Evolutionary conservation across 2,797 vertebrate genomes (phyloP).

Genomic region (Catamblyrhynchus diadema): DNA sequence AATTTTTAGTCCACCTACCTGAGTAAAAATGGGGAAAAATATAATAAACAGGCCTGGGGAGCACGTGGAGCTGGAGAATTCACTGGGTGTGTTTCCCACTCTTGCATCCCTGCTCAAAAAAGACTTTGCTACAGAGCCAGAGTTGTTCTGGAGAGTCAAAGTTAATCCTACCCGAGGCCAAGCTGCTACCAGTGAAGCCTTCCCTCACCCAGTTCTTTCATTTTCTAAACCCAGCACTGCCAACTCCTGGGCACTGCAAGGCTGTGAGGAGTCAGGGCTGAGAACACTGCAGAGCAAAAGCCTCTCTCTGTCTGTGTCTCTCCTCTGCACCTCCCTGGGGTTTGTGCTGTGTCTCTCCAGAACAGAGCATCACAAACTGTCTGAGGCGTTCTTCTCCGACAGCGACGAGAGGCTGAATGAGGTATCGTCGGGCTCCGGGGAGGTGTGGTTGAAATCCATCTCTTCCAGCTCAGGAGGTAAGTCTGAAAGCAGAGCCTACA

Average conservation of each 20-base stretch:
- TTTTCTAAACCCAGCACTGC: constrained; percentile 16
- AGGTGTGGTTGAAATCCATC: constrained; percentile 81
- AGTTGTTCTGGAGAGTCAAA: constrained; percentile 36
- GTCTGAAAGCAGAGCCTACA: constrained; percentile 90
- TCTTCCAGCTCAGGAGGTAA: constrained; percentile 93
- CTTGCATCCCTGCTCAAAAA: constrained; percentile 34
- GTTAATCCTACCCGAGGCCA: constrained; percentile 35
- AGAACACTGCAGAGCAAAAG: constrained; percentile 29
- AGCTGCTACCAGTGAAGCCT: constrained; percentile 42
- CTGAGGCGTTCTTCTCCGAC: constrained; percentile 85
- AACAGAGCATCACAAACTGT: constrained; percentile 74
- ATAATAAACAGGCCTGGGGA: constrained; percentile 49
- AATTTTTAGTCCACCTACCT: constrained; percentile 71
- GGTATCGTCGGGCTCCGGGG: constrained; percentile 78
- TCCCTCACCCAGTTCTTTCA: background rate
- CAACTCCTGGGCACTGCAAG: background rate
- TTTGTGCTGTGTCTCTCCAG: background rate
- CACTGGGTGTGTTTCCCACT: background rate
- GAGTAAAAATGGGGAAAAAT: constrained; percentile 71
- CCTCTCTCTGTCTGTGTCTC: background rate
- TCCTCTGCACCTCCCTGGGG: background rate
- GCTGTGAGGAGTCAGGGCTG: background rate
- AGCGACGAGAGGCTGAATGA: constrained; percentile 87
- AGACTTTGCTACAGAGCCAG: constrained; percentile 49
- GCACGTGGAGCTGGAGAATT: constrained; percentile 18